Percentiles rank a stretch among this genome's conserved stretches.
Conservation (phyloP, 2,797 vertebrate genomes). For the Chelonia mydas region DNA sequence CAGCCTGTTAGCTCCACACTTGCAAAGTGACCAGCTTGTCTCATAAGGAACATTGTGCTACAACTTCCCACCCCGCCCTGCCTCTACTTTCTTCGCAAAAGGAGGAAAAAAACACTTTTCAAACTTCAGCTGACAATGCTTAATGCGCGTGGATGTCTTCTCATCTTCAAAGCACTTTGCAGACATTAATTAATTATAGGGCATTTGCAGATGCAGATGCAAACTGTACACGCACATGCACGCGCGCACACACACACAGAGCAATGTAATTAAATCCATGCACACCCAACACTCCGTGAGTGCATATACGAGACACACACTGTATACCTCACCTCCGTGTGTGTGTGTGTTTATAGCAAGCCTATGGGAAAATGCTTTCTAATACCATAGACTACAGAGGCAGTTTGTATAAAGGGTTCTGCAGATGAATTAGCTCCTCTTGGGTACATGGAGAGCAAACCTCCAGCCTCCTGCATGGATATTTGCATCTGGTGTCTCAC, state of each 20-base stretch:
- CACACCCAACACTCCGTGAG: too few relatives aligned
- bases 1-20: background rate
- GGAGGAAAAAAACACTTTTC: background rate
- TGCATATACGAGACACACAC: background rate
- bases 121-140: background rate
- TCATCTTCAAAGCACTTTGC: background rate
- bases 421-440: background rate
- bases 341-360: background rate
- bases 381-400: too few relatives aligned
- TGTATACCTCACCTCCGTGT: background rate
- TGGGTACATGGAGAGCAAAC: background rate
- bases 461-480: background rate
- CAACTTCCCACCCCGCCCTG: background rate
- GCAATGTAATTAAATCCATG: background rate
- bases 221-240: background rate
- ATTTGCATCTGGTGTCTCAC: background rate
- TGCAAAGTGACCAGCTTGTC: background rate
- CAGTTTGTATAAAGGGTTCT: background rate
- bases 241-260: too few relatives aligned
- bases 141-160: too few relatives aligned
- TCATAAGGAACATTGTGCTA: background rate
- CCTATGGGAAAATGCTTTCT: background rate
- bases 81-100: background rate
- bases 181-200: background rate
- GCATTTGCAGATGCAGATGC: background rate